Base-by-base conservation (phyloP, 2,888 invertebrate genomes). In the Synergus gifuensis region DNA sequence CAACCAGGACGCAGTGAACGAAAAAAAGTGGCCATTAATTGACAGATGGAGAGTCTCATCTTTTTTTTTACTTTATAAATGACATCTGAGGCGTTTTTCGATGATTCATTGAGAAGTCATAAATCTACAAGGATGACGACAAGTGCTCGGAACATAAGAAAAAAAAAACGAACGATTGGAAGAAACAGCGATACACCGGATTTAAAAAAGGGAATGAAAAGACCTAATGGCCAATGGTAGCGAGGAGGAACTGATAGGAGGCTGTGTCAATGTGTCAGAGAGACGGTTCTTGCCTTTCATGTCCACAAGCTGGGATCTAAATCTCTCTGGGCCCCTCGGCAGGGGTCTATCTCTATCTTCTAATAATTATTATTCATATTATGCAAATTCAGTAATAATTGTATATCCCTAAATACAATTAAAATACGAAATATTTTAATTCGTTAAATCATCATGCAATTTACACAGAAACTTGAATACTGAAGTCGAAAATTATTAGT, bases 261-360 rank as follows among this genome's bases (percentile, higher is more conserved):
- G 87, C 81, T 85, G 85, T 86, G 86, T 86, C 87, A 87, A 87
- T 87, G 88, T 87, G 88, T 88, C 88, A 87, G 87, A 87, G 85
- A 85, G 84, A 78, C 84, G 82, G 83, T 86, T 79, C 79, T 84
- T 87, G 83, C 89, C 89, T 89, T 89, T 89, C 89, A 89, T 87
- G 89, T 89, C 86, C 88, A 85, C 85, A 85, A 86, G 83, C 83
- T 83, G 85, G 84, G 85, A 81, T 82, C 84, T 82, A 73, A 78
- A 81, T 78, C 83, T 78, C 82, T 28, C 76, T 79, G 80, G 82
- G 83, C 64, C 49, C 49, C 54, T 73, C 36, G 36, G 54, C 12
- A 69, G 14, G 69, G n/a, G n/a, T 12, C 49, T 28, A 7, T 36
- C n/a, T 42, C 4, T 22, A 60, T 28, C 60, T 22, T 60, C 4